Base-by-base conservation (phyloP, 2,797 vertebrate species). In the Premnoplex brunnescens region DNA sequence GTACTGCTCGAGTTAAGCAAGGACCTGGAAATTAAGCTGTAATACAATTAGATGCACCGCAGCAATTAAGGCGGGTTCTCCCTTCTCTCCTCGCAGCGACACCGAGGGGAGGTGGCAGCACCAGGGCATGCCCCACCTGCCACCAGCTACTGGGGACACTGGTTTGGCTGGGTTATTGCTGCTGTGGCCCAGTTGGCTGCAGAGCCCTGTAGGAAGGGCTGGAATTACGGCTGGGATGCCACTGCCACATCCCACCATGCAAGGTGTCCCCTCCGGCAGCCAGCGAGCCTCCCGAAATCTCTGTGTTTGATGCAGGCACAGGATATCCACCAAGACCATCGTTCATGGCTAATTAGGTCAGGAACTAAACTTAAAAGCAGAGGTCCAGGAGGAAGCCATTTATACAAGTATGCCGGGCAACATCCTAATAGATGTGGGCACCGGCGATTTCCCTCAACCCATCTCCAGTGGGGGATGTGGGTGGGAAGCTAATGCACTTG, bases 221-320 rank as follows among this genome's bases (percentile, higher is more conserved):
- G 37, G 56, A 44, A 48, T 30, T 3, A 2, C 7, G 17, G 5
- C 2, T 0, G 1, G 24, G 83, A 30, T 17, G 7, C n/a, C 1
- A 2, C 30, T 2, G 24, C 37, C 34, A 2, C 0, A 4, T 26
- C 39, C 30, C 24, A 0, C 30, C 0, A 0, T 7, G 6, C 2
- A 18, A 21, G 43, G 34, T 1, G 27, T 52, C 72, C 48, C 68
- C 62, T 46, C 12, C 0, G 1, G 43, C 39, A n/a, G 56, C 9
- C 60, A 26, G 84, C 6, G 7, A 34, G 17, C 39, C 3, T 19
- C 89, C 78, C 8, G 0, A 63, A 39, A 60, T 3, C 60, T 9
- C 77, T 8, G 37, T 10, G 90, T 19, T 49, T 24, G 77, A 4
- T 17, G 56, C 68, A 54, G 76, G 34, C 85, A 75, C 2, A 12